These are phyloP conservation scores for Conistra vaccinii DNA, from an alignment of 2,888 invertebrate genomes.

Conservation along the genomic window DNA sequence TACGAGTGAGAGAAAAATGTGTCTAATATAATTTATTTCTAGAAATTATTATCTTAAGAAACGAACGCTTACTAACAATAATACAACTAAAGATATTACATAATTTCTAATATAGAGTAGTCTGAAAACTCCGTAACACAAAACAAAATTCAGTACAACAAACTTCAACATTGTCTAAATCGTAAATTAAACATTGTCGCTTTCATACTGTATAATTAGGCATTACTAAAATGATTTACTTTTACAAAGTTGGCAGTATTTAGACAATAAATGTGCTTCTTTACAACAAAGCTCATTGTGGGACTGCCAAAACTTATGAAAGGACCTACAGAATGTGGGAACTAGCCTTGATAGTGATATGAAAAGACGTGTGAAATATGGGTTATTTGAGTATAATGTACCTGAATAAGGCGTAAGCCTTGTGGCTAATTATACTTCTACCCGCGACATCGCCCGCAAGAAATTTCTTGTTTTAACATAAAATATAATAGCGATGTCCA, in stretches of 20 bases:
- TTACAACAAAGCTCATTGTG: slow-evolving; percentile 33
- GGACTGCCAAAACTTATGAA: slow-evolving; percentile 34
- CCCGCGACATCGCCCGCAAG: too few species aligned
- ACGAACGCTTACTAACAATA: neutral
- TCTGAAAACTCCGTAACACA: neutral
- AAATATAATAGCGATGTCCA: too few species aligned
- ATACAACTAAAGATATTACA: neutral
- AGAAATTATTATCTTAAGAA: too few species aligned
- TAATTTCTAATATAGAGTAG: neutral
- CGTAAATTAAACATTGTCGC: slow-evolving; percentile 1
- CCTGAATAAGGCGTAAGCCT: neutral
- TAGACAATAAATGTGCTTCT: slow-evolving; percentile 19
- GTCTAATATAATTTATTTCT: neutral
- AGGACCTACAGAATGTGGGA: neutral
- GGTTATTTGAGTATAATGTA: neutral
- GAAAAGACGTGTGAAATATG: slow-evolving; percentile 37
- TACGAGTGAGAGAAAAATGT: neutral
- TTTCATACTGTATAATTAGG: slow-evolving; percentile 6
- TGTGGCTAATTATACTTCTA: neutral
- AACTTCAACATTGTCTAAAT: neutral
- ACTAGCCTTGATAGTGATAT: slow-evolving; percentile 20
- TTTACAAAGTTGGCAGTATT: slow-evolving; percentile 8
- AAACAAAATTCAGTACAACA: neutral
- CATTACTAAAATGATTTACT: slow-evolving; percentile 16
- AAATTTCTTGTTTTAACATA: too few species aligned